Evolutionary conservation across 2,797 vertebrate genomes (phyloP).

Genomic region (Rhinatrema bivittatum): DNA sequence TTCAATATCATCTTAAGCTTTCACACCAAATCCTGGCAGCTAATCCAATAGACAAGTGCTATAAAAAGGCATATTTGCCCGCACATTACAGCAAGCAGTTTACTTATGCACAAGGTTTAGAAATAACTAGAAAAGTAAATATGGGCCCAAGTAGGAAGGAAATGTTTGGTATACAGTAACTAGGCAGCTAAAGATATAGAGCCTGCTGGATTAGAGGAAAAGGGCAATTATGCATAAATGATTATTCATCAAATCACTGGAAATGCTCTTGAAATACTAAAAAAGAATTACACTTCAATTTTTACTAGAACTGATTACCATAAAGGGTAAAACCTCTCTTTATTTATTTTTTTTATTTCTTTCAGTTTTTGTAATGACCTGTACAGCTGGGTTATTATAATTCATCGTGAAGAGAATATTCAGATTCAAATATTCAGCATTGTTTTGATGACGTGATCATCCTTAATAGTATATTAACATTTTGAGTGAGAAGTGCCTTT

Average conservation of each 20-base stretch:
- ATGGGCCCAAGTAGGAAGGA: constrained; percentile 1
- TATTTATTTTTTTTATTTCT: background rate
- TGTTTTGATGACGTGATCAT: too few species aligned
- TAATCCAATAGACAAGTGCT: constrained; percentile 53
- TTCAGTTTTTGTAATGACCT: too few species aligned
- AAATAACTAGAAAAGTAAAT: constrained; percentile 26
- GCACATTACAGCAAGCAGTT: constrained; percentile 36
- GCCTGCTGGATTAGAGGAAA: constrained; percentile 11
- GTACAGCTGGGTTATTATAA: background rate
- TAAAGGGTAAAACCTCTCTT: background rate
- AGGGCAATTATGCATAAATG: constrained; percentile 3
- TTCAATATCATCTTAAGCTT: constrained; percentile 58
- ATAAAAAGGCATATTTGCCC: constrained; percentile 40
- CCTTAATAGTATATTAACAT: too few species aligned
- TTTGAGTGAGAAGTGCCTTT: too few species aligned
- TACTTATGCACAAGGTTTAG: constrained; percentile 21
- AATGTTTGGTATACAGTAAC: background rate
- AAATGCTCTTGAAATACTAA: background rate
- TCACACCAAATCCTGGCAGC: constrained; percentile 47
- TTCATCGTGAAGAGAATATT: background rate
- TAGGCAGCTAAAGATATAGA: constrained; percentile 10
- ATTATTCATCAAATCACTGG: constrained; percentile 2
- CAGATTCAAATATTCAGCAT: background rate
- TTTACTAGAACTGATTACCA: background rate
- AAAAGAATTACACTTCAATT: background rate